phyloP scores from a whole-genome alignment of 2,888 invertebrate species.

The Cheilosia scutellata region DNA sequence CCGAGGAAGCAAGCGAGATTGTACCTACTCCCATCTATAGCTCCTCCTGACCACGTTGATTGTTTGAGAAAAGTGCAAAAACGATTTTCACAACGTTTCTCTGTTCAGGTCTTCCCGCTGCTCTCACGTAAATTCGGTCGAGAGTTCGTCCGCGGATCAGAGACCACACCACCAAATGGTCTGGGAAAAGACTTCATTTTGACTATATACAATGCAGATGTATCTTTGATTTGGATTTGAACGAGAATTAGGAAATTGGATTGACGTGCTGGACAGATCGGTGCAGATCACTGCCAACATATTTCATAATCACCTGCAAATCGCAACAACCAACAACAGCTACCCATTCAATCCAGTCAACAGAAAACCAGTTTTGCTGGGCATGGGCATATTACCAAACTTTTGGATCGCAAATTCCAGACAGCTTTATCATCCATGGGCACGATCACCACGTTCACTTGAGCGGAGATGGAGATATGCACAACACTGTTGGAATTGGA shows the following conservation, averaged over 20 bases:
- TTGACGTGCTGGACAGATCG: constrained; percentile 63
- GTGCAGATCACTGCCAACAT: constrained; percentile 14
- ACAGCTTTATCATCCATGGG: constrained; percentile 48
- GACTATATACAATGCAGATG: not conserved
- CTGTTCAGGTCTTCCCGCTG: constrained; percentile 7
- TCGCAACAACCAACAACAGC: not conserved
- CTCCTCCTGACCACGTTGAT: constrained; percentile 56
- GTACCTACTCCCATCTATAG: not conserved
- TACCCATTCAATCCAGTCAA: not conserved
- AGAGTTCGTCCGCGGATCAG: constrained; percentile 50
- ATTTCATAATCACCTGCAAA: constrained; percentile 49
- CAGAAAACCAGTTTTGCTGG: constrained; percentile 40
- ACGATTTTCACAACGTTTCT: constrained; percentile 61
- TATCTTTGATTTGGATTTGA: constrained; percentile 9
- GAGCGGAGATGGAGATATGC: not conserved
- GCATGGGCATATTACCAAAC: constrained; percentile 20
- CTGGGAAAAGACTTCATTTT: constrained; percentile 52
- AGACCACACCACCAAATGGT: constrained; percentile 43
- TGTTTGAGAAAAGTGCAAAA: constrained; percentile 72
- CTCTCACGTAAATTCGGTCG: constrained; percentile 29
- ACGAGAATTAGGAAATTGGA: constrained; percentile 57
- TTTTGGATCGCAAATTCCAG: constrained; percentile 54
- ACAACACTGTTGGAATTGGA: not conserved
- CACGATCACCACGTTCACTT: constrained; percentile 20
- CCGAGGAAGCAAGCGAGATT: not conserved